These are phyloP conservation scores for Struthio camelus DNA, from an alignment of 2,113 vertebrate genomes.

Conservation along the genomic window DNA sequence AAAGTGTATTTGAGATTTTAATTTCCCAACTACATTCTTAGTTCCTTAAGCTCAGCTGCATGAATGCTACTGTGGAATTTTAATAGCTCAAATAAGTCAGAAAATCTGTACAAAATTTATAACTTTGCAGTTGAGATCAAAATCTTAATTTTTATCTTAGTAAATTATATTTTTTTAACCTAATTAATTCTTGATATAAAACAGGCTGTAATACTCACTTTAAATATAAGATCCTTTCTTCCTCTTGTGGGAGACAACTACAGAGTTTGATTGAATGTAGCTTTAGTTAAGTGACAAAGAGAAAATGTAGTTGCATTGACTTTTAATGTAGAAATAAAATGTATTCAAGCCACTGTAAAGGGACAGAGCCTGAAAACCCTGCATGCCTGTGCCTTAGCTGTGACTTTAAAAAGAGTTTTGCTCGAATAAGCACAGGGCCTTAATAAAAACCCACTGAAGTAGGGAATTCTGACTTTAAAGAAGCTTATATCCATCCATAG, in stretches of 20 bases:
- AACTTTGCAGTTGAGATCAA: not conserved
- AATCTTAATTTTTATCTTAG: slow-evolving; percentile 13
- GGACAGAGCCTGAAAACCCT: not conserved
- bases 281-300: slow-evolving; percentile 22
- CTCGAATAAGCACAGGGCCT: not conserved
- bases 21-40: not conserved
- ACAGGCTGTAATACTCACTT: not conserved
- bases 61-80: not conserved
- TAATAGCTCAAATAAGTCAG: not conserved
- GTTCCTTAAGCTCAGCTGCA: not conserved
- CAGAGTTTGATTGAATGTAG: not conserved
- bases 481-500: not conserved
- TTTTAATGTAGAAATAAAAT: slow-evolving; percentile 28
- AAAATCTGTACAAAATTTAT: not conserved
- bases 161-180: slow-evolving; percentile 9
- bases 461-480: not conserved
- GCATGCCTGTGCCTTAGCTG: not conserved
- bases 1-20: not conserved
- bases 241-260: not conserved
- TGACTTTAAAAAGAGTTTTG: slow-evolving; percentile 15
- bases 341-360: not conserved
- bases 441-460: slow-evolving; percentile 2
- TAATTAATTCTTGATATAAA: slow-evolving; percentile 31
- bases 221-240: not conserved
- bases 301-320: slow-evolving; percentile 5